phyloP scores from a whole-genome alignment of 2,797 vertebrate genomes.

The Austrolebias charrua region DNA sequence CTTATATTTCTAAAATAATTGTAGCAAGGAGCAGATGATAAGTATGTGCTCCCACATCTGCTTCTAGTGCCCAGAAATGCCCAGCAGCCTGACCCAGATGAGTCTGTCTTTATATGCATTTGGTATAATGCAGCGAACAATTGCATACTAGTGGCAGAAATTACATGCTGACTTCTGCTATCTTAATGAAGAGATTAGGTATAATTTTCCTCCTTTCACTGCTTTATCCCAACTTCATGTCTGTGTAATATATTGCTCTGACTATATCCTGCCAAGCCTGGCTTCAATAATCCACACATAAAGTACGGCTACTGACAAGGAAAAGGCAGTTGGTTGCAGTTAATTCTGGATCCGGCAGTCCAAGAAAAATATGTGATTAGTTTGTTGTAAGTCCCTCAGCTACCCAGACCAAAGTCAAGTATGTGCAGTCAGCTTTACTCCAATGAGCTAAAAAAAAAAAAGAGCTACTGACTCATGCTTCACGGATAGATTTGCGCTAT shows the following conservation, averaged over 20 bases:
- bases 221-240: slow-evolving; percentile 52
- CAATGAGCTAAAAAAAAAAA: slow-evolving; percentile 39
- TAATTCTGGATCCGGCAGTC: slow-evolving; percentile 57
- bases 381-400: slow-evolving; percentile 69
- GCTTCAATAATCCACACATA: slow-evolving; percentile 75
- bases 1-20: slow-evolving; percentile 40
- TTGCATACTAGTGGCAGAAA: slow-evolving; percentile 33
- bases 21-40: slow-evolving; percentile 14
- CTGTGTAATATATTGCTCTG: slow-evolving; percentile 55
- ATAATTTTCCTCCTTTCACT: slow-evolving; percentile 57
- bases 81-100: slow-evolving; percentile 30
- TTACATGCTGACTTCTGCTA: slow-evolving; percentile 52
- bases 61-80: slow-evolving; percentile 36
- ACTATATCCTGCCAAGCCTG: slow-evolving; percentile 59
- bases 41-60: slow-evolving; percentile 50
- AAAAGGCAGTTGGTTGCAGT: slow-evolving; percentile 64
- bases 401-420: slow-evolving; percentile 53
- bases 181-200: slow-evolving; percentile 69
- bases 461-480: slow-evolving; percentile 63
- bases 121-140: slow-evolving; percentile 22
- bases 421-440: slow-evolving; percentile 57
- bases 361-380: slow-evolving; percentile 79
- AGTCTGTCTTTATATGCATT: slow-evolving; percentile 45
- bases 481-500: slow-evolving; percentile 49
- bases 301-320: slow-evolving; percentile 70